Evolutionary conservation across 2,888 invertebrate species (phyloP).

Genomic region (Oligia fasciuncula): DNA sequence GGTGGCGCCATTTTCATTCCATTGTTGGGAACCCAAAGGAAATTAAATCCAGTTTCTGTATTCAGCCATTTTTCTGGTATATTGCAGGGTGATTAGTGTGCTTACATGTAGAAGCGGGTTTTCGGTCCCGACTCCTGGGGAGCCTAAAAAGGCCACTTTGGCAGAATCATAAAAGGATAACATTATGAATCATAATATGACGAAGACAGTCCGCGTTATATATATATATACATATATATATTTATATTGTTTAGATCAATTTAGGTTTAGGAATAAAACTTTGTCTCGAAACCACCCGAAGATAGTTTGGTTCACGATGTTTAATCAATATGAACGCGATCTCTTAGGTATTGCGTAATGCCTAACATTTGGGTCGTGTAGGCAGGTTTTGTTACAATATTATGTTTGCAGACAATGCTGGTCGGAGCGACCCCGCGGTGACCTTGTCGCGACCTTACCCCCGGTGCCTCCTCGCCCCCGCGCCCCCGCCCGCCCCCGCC

Average conservation of each 20-base stretch:
- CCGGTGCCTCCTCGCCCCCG: conserved; percentile 62
- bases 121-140: no score
- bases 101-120: no score
- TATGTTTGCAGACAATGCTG: conserved; percentile 75
- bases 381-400: conserved; percentile 72
- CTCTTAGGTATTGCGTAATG: conserved; percentile 64
- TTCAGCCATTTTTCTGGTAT: neutral
- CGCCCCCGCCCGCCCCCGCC: conserved; percentile 62
- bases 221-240: no score
- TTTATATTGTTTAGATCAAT: conserved; percentile 3
- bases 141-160: no score
- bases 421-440: conserved; percentile 76
- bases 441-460: conserved; percentile 83
- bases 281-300: conserved; percentile 8
- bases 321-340: conserved; percentile 60
- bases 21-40: neutral
- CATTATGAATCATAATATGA: no score
- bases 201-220: no score
- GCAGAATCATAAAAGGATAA: no score
- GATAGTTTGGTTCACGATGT: conserved; percentile 38
- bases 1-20: neutral
- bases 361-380: conserved; percentile 67
- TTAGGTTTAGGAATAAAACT: conserved; percentile 13
- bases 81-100: no score
- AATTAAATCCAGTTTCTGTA: neutral